These are phyloP conservation scores for Peromyscus melanophrys DNA, from an alignment of 2,797 vertebrate genomes.

Conservation along the genomic window DNA sequence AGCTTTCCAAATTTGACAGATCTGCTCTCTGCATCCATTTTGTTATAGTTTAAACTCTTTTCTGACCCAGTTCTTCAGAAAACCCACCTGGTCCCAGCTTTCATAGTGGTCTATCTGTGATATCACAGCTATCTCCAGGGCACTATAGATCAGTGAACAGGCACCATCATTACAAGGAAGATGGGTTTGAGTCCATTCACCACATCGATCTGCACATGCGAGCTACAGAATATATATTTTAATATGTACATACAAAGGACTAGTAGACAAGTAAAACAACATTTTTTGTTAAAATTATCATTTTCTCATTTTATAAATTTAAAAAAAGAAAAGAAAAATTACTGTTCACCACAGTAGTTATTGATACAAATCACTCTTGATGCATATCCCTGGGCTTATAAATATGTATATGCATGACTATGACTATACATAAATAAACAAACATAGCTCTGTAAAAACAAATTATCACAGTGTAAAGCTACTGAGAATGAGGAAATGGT, in stretches of 20 bases:
- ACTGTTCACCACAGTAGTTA: neutral
- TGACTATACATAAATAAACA: neutral
- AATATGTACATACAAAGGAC: neutral
- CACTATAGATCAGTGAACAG: neutral
- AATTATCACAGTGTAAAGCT: neutral
- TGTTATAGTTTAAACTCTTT: neutral
- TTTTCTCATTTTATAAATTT: neutral
- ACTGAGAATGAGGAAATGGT: neutral
- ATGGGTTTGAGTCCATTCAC: neutral
- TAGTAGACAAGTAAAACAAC: neutral
- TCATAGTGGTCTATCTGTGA: neutral
- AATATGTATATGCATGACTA: neutral
- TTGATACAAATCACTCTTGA: neutral
- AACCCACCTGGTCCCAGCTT: neutral
- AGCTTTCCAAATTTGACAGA: neutral
- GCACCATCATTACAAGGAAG: neutral
- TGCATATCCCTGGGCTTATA: neutral
- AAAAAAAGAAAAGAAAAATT: neutral
- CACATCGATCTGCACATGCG: accelerated
- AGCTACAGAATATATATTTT: neutral
- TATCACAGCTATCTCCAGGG: neutral
- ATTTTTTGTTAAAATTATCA: neutral
- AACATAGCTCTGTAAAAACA: neutral
- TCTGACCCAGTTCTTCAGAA: neutral
- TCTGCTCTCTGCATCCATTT: neutral